Evolutionary conservation across 2,113 vertebrate species (phyloP), one percentile per base, ranked within the genome.

Genomic region (Hassar affinis): DNA sequence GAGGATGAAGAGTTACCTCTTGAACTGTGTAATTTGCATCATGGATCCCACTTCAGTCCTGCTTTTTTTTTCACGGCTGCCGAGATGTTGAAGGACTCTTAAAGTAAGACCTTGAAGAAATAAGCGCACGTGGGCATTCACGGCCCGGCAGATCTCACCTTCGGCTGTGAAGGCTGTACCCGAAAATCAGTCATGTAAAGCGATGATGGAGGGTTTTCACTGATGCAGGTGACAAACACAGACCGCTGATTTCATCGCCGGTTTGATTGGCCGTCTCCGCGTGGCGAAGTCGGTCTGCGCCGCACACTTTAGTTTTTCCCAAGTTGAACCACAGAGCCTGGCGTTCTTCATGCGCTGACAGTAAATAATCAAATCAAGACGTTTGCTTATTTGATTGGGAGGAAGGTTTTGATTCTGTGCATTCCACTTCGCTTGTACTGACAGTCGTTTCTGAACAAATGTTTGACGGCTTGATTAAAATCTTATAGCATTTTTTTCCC

Each of bases 381-480:
- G 11, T 12, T 72, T 72, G 17, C 30, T 20, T 54, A 64, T 78
- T 22, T 42, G 72, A 78, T 59, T 84, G 56, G 22, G 25, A 18
- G 18, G 17, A 30, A 74, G 8, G 38, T 42, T 59, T 49, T 78
- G 56, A 74, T 74, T 81, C 72, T 35, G 79, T 42, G 61, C 30
- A 71, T 84, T 20, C 25, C 51, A 33, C 25, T 69, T 79, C 54
- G 51, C 68, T 14, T 75, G 68, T 27, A 27, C 85, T 78, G 85
- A 87, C 20, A 38, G 80, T 81, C 69, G 59, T 77, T 84, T 68
- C 52, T 27, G 66, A 86, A 47, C 49, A 57, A 86, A 86, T 71
- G 22, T 84, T 79, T 78, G 51, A 56, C 82, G 66, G 72, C 59
- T 87, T 87, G 85, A 87, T 88, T 87, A 88, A 88, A 87, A 83